Percentiles rank a stretch among this genome's conserved stretches.
These are phyloP conservation scores for cattle (Bos taurus) DNA, from an alignment of 2,113 vertebrate species.

Conservation along the genomic window ARS-UCD2.0 NC_037336.1:37272501-37273000, in stretches of 20 bases:
- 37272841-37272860: slow-evolving; percentile 8
- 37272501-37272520: not conserved
- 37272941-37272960: not conserved
- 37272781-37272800: not conserved
- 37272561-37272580: not conserved
- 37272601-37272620: not conserved
- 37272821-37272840: not conserved
- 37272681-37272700: not conserved
- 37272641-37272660: not conserved
- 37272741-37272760: not conserved
- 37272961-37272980: not conserved
- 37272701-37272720: slow-evolving; percentile 7
- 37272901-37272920: not conserved
- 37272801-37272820: not conserved
- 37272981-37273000: not conserved
- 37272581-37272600: not conserved
- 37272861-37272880: not conserved
- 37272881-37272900: not conserved
- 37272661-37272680: not conserved
- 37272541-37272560: not conserved
- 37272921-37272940: not conserved
- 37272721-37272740: not conserved
- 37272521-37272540: not conserved
- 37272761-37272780: not conserved
- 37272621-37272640: not conserved